phyloP scores from a whole-genome alignment of 53 echinoderm and acorn worm genomes.

The Pentamera pediparva region DNA sequence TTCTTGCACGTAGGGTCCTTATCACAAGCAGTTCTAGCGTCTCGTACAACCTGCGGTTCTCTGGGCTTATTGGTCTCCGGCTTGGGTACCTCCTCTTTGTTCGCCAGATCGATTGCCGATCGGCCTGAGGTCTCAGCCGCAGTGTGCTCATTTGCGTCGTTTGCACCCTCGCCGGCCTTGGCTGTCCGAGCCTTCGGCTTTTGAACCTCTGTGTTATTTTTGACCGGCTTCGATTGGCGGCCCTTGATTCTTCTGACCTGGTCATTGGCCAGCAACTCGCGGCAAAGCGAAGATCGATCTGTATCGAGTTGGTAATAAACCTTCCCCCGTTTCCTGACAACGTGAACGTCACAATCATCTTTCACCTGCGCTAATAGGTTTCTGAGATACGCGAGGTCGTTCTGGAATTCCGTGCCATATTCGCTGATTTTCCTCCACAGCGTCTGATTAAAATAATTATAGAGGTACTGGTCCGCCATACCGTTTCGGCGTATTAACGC shows the following conservation, averaged over 20 bases:
- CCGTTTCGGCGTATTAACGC: slow-evolving; percentile 44
- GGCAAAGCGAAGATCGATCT: neutral
- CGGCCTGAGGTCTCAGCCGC: neutral
- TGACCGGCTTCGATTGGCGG: neutral
- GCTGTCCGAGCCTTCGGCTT: neutral
- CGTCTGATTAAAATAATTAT: slow-evolving; percentile 50
- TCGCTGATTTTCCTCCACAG: slow-evolving; percentile 51
- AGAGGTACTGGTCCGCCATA: slow-evolving; percentile 43
- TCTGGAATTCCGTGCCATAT: slow-evolving; percentile 43
- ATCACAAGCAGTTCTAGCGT: slow-evolving; percentile 6
- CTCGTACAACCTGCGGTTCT: neutral
- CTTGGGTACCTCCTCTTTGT: too few species aligned
- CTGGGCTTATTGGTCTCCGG: too few species aligned
- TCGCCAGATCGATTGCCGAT: neutral
- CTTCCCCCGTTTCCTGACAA: neutral
- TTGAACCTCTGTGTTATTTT: neutral
- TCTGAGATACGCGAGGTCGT: slow-evolving; percentile 43
- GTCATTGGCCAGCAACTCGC: neutral
- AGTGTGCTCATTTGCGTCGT: neutral
- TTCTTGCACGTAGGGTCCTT: neutral
- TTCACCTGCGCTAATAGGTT: slow-evolving; percentile 4
- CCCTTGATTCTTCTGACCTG: neutral
- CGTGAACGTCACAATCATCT: slow-evolving; percentile 27
- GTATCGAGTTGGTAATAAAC: neutral
- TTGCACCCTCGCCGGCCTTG: neutral